phyloP scores from a whole-genome alignment of 2,888 invertebrate species.

The Pseudococcus longispinus region DNA sequence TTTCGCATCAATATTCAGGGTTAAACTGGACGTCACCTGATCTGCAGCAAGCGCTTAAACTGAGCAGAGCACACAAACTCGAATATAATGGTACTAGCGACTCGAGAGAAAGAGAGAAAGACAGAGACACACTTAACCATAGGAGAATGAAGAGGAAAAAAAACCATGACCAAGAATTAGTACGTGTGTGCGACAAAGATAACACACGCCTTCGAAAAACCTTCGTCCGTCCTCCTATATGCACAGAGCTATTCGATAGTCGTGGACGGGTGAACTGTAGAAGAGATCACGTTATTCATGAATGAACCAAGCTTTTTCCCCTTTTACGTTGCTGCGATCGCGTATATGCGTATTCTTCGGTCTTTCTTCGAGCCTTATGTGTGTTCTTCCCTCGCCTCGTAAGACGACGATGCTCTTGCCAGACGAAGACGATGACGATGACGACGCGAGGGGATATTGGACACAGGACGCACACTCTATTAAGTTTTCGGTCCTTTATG shows the following conservation, averaged over 20 bases:
- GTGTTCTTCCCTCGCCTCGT: conserved; percentile 29
- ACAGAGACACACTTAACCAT: neutral
- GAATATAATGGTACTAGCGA: neutral
- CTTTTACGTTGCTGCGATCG: neutral
- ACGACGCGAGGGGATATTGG: conserved; percentile 16
- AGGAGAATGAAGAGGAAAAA: neutral
- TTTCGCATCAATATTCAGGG: conserved; percentile 32
- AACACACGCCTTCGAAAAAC: conserved; percentile 42
- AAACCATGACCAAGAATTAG: neutral
- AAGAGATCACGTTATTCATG: conserved; percentile 38
- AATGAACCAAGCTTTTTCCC: conserved; percentile 50
- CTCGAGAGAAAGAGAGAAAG: neutral
- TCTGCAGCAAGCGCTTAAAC: conserved; percentile 22
- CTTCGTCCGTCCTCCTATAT: conserved; percentile 20
- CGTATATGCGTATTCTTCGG: neutral
- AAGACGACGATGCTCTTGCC: neutral
- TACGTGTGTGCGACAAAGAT: conserved; percentile 25
- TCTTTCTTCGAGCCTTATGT: neutral
- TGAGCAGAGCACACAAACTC: neutral
- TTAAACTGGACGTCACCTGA: conserved; percentile 44
- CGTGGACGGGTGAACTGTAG: conserved; percentile 19
- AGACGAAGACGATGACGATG: neutral
- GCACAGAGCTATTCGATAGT: conserved; percentile 11
- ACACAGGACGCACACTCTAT: conserved; percentile 56
- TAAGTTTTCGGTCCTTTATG: conserved; percentile 55